These are phyloP conservation scores for Spea hammondii DNA, from an alignment of 2,797 vertebrate genomes.

Conservation along the genomic window DNA sequence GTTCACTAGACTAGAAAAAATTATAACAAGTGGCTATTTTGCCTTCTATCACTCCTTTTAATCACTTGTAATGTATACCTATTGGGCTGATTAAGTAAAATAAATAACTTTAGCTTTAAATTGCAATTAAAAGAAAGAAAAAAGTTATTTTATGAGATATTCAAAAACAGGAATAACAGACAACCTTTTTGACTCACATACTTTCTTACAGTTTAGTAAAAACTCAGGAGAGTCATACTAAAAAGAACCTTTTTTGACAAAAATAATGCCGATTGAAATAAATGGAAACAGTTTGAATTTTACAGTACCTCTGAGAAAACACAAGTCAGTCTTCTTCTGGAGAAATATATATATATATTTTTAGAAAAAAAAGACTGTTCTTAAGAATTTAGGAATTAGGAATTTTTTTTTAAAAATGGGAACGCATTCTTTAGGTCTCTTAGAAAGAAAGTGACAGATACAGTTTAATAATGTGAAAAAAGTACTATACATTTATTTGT, in stretches of 20 bases:
- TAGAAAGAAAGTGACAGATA: conserved; percentile 44
- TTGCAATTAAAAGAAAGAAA: background rate
- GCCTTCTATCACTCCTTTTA: background rate
- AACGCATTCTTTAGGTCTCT: conserved; percentile 30
- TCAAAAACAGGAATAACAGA: conserved; percentile 18
- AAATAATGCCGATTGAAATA: conserved; percentile 42
- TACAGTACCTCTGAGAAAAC: conserved; percentile 55
- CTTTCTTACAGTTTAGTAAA: conserved; percentile 20
- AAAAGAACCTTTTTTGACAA: conserved; percentile 32
- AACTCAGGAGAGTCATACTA: conserved; percentile 18
- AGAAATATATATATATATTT: no score
- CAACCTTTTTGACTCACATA: conserved; percentile 38
- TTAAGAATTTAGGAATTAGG: conserved; percentile 19
- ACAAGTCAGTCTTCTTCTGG: conserved; percentile 26
- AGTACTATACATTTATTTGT: conserved; percentile 58
- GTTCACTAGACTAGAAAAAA: conserved; percentile 23
- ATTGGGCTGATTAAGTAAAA: conserved; percentile 31
- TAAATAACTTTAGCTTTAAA: conserved; percentile 35
- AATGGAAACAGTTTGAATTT: conserved; percentile 54
- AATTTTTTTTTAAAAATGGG: background rate
- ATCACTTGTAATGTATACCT: conserved; percentile 19
- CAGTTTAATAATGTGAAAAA: conserved; percentile 51
- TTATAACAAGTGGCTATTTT: background rate
- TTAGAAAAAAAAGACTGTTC: conserved; percentile 24
- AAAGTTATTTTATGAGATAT: conserved; percentile 3